Evolutionary conservation across 1,140 invertebrate species (phyloP).

Genomic region (Bradysia coprophila): DNA sequence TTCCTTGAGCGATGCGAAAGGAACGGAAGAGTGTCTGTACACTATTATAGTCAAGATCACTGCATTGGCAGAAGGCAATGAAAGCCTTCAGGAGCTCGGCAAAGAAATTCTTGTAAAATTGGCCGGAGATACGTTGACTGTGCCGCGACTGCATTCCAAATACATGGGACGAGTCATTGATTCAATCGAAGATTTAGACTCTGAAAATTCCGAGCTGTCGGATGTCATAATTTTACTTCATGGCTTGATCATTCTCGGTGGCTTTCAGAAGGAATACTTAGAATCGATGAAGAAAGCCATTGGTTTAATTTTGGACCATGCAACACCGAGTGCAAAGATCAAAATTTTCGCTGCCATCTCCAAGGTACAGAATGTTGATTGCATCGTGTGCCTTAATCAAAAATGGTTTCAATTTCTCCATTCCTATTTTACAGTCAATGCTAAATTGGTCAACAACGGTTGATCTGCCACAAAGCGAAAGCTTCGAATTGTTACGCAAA

Average conservation of each 20-base stretch:
- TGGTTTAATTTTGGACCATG: constrained; percentile 14
- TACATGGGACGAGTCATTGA: constrained; percentile 10
- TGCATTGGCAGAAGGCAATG: constrained; percentile 12
- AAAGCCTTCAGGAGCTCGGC: constrained; percentile 3
- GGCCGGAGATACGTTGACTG: not conserved
- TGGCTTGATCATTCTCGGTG: constrained; percentile 14
- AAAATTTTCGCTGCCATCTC: constrained; percentile 18
- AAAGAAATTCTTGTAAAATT: constrained; percentile 9
- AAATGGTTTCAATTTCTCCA: not conserved
- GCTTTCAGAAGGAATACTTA: constrained; percentile 12
- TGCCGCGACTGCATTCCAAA: constrained; percentile 9
- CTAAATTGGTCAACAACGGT: constrained; percentile 15
- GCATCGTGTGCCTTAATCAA: too few relatives aligned
- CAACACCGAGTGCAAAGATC: constrained; percentile 13
- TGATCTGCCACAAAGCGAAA: constrained; percentile 6
- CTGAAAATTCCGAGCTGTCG: constrained; percentile 11
- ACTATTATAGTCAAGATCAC: constrained; percentile 11
- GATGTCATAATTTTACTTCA: constrained; percentile 17
- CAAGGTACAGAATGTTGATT: too few relatives aligned
- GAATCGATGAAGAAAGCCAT: constrained; percentile 11
- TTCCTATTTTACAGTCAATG: constrained; percentile 5
- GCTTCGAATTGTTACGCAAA: constrained; percentile 8
- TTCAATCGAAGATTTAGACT: constrained; percentile 15
- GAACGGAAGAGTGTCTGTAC: constrained; percentile 13
- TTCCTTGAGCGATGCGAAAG: not conserved